Conservation (phyloP, 2,888 invertebrate genomes). For the Drosophila conformis region DNA sequence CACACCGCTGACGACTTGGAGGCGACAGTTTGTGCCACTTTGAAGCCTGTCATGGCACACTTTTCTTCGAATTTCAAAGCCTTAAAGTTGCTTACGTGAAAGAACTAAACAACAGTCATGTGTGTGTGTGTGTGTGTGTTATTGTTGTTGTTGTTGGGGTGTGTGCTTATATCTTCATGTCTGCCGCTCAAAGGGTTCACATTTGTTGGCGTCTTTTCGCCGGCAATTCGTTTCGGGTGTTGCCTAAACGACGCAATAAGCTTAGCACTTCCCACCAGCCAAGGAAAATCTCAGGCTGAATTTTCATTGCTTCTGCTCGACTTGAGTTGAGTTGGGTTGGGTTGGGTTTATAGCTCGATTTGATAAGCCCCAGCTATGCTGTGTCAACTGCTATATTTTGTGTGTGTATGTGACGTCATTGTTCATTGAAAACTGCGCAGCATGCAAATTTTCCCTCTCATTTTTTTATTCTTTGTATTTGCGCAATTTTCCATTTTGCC, state of each 20-base stretch:
- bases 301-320: conserved; percentile 76
- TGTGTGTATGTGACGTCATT: conserved; percentile 65
- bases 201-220: conserved; percentile 52
- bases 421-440: conserved; percentile 74
- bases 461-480: conserved; percentile 14
- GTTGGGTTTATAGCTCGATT: conserved; percentile 54
- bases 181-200: conserved; percentile 67
- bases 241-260: conserved; percentile 79
- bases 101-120: conserved; percentile 53
- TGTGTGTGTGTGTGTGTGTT: conserved; percentile 11
- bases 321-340: conserved; percentile 54
- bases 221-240: conserved; percentile 73
- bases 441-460: conserved; percentile 65
- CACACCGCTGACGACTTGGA: conserved; percentile 44
- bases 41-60: conserved; percentile 7
- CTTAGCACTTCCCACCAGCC: conserved; percentile 66
- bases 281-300: conserved; percentile 40
- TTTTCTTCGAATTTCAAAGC: conserved; percentile 65
- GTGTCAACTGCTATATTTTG: conserved; percentile 42
- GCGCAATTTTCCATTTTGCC: conserved; percentile 57
- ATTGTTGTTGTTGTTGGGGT: conserved; percentile 6
- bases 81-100: conserved; percentile 73
- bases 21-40: conserved; percentile 37
- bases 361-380: conserved; percentile 61
- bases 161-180: conserved; percentile 46